phyloP scores from a whole-genome alignment of 2,113 vertebrate species.

The Ammodytes dubius region DNA sequence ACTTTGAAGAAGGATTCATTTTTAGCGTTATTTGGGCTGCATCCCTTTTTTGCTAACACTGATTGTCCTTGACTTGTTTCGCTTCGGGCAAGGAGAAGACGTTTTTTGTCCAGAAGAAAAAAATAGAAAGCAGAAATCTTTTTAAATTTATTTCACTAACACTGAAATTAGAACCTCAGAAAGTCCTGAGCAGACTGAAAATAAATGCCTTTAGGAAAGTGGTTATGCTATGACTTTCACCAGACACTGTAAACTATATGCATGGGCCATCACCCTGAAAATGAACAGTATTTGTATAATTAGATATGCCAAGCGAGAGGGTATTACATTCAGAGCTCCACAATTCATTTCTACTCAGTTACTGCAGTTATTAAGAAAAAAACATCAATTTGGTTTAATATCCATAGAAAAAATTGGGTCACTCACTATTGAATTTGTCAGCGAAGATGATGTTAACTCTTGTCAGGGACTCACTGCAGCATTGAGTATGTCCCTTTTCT shows the following conservation, averaged over 20 bases:
- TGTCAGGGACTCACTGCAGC: background rate
- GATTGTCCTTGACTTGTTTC: slow-evolving; percentile 69
- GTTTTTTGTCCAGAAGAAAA: slow-evolving; percentile 59
- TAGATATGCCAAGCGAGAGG: slow-evolving; percentile 59
- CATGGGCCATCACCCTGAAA: slow-evolving; percentile 35
- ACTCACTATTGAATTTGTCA: slow-evolving; percentile 58
- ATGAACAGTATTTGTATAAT: slow-evolving; percentile 66
- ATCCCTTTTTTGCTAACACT: slow-evolving; percentile 64
- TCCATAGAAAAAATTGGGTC: slow-evolving; percentile 47
- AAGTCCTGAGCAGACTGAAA: slow-evolving; percentile 36
- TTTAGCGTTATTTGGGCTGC: slow-evolving; percentile 59
- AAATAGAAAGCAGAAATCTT: slow-evolving; percentile 63
- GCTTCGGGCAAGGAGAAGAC: slow-evolving; percentile 65
- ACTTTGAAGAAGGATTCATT: slow-evolving; percentile 43
- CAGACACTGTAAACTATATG: slow-evolving; percentile 40
- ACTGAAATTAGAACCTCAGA: slow-evolving; percentile 58
- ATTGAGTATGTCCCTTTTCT: background rate
- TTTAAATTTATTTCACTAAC: slow-evolving; percentile 60
- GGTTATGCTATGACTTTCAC: slow-evolving; percentile 53
- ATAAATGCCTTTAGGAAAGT: slow-evolving; percentile 48
- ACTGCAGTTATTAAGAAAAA: slow-evolving; percentile 61
- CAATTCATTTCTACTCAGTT: slow-evolving; percentile 64
- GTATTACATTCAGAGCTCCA: slow-evolving; percentile 57
- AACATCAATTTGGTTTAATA: slow-evolving; percentile 56
- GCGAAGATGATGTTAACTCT: slow-evolving; percentile 46